Conservation (phyloP, 2,797 vertebrate species). For the Lemur catta region DNA sequence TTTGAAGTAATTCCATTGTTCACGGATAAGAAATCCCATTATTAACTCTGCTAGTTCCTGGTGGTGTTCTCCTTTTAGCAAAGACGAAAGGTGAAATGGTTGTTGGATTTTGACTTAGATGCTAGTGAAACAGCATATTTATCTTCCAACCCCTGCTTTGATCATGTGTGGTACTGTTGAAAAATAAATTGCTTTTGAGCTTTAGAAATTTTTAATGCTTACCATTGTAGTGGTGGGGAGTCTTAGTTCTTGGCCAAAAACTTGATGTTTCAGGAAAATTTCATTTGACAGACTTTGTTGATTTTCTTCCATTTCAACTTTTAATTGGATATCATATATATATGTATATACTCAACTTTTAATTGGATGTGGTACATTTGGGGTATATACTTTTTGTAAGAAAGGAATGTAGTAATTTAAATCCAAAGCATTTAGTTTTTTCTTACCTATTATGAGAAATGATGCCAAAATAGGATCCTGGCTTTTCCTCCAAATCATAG, state of each 20-base stretch:
- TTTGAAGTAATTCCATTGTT: constrained; percentile 19
- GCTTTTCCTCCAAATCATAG: not conserved
- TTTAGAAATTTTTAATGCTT: constrained; percentile 34
- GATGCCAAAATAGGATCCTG: not conserved
- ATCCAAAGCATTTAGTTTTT: not conserved
- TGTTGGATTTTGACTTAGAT: constrained; percentile 9
- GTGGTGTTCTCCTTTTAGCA: not conserved
- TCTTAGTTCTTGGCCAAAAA: not conserved
- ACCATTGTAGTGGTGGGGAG: not conserved
- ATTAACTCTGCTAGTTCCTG: not conserved
- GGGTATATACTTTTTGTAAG: not conserved
- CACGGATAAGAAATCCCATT: not conserved
- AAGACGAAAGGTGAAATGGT: constrained; percentile 1
- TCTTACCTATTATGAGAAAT: not conserved
- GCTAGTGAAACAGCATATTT: not conserved
- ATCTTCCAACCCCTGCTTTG: not conserved
- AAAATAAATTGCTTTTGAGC: constrained; percentile 21
- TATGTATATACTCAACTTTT: not conserved
- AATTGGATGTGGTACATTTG: not conserved
- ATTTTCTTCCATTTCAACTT: constrained; percentile 13
- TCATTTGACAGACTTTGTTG: constrained; percentile 22
- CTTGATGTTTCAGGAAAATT: not conserved
- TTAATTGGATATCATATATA: not conserved
- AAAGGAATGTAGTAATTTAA: not conserved
- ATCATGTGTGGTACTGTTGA: not conserved